Evolutionary conservation across 2,888 invertebrate genomes (phyloP).

Genomic region (Kuschelorhynchus macadamiae): DNA sequence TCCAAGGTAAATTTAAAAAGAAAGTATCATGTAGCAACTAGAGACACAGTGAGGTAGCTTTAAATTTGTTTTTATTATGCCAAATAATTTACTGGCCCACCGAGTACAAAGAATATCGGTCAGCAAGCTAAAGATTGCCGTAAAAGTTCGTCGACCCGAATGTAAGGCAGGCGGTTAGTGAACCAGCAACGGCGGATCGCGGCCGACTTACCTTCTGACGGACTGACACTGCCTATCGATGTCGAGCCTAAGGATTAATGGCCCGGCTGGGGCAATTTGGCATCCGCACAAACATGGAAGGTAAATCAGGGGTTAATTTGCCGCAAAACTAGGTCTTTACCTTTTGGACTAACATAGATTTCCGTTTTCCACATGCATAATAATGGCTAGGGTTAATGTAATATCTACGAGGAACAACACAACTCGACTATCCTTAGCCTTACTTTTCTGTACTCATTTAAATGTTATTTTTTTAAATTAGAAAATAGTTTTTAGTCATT

Average conservation of each 20-base stretch:
- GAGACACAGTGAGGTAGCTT: no score
- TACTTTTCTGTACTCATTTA: no score
- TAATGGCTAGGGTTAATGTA: no score
- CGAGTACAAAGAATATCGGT: slow-evolving; percentile 23
- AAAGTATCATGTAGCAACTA: no score
- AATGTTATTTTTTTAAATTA: no score
- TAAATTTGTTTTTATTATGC: no score
- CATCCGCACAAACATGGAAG: slow-evolving; percentile 3
- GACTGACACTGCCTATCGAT: slow-evolving; percentile 27
- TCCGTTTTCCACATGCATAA: no score
- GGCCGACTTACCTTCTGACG: slow-evolving; percentile 1
- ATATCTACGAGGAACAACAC: no score
- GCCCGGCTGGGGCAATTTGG: not conserved
- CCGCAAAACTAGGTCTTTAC: not conserved
- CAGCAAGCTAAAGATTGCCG: slow-evolving; percentile 12
- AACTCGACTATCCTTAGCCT: no score
- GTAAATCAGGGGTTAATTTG: slow-evolving; percentile 2
- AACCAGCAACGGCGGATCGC: no score
- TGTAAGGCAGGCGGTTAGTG: slow-evolving; percentile 34
- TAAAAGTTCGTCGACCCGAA: slow-evolving; percentile 38
- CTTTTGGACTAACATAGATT: not conserved
- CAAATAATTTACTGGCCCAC: slow-evolving; percentile 4
- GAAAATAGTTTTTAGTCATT: no score
- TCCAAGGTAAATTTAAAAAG: no score
- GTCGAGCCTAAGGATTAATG: slow-evolving; percentile 20